phyloP scores from a whole-genome alignment of 2,888 invertebrate genomes.

The Incurvaria masculella region DNA sequence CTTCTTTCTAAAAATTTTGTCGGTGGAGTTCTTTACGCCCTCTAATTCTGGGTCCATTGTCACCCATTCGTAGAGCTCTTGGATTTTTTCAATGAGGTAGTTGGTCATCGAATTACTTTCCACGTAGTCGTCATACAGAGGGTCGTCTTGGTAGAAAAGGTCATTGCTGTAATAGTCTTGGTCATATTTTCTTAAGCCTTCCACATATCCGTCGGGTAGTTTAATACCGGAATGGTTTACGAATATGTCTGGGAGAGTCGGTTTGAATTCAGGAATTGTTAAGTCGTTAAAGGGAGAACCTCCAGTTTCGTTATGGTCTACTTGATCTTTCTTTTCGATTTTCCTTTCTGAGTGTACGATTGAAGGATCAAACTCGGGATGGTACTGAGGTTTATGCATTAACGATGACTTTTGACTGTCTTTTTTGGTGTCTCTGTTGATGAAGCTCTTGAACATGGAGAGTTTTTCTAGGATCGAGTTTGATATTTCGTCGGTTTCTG shows the following conservation, averaged over 20 bases:
- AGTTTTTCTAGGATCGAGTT: slow-evolving; percentile 33
- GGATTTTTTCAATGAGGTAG: slow-evolving; percentile 49
- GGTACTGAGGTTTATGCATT: slow-evolving; percentile 33
- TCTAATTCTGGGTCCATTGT: slow-evolving; percentile 37
- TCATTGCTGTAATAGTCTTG: slow-evolving; percentile 29
- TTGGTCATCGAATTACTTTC: slow-evolving; percentile 45
- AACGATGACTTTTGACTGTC: slow-evolving; percentile 20
- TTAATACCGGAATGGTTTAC: slow-evolving; percentile 23
- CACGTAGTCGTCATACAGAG: slow-evolving; percentile 45
- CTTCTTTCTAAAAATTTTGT: slow-evolving; percentile 8
- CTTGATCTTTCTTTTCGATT: slow-evolving; percentile 42
- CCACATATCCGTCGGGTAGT: slow-evolving; percentile 28
- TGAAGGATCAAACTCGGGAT: slow-evolving; percentile 35
- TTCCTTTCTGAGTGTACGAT: slow-evolving; percentile 32
- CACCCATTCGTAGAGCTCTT: slow-evolving; percentile 53
- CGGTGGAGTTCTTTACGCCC: slow-evolving; percentile 19
- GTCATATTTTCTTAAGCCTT: slow-evolving; percentile 24
- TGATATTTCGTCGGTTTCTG: slow-evolving; percentile 28
- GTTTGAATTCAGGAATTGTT: slow-evolving; percentile 36
- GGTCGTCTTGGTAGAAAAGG: slow-evolving; percentile 42
- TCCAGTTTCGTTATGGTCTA: background rate
- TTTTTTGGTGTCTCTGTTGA: slow-evolving; percentile 18
- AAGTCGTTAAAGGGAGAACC: slow-evolving; percentile 1
- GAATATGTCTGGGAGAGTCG: slow-evolving; percentile 31
- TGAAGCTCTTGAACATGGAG: slow-evolving; percentile 34